Base-by-base conservation (phyloP, 2,113 vertebrate species). In the Uropsilus gracilis region DNA sequence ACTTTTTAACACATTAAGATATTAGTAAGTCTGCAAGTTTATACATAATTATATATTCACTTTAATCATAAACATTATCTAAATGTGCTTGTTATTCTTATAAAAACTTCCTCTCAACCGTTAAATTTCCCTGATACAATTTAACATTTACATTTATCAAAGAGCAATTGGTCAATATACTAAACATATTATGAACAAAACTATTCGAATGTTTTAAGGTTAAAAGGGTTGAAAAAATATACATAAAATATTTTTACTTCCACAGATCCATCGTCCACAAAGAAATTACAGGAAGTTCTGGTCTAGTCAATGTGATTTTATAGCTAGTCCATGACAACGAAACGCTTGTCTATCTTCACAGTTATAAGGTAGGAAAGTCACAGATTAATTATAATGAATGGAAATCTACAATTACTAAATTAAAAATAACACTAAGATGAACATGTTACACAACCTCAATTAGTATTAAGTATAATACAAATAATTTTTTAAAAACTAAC, bases 91-190 rank as follows among this genome's bases (percentile, higher is more conserved):
- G n/a, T n/a, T 37, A 95, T 80, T 14, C 90, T 95, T 96, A 95
- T 55, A 96, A 92, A 97, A 97, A 83, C 10, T 50, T 93, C 68
- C 63, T 46, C 50, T 95, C 89, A 73, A 94, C 73, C 93, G 91
- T 91, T 72, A 96, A 83, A 8, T 91, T 92, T 89, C 95, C 55
- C n/a, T 86, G 39, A 92, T 91, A 96, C 18, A 90, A 95, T 17
- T 97, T 82, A 96, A 91, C 77, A 96, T 72, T 95, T 81, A 85
- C n/a, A 97, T 76, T 97, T 91, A 97, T 76, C 39, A 89, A 96
- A 37, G 53, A 72, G 34, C 20, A 71, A 71, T 26, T 71, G 14
- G 22, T 85, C 91, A 91, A 90, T 32, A 80, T 81, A 86, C 12
- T 93, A 85, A 95, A 61, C 50, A 95, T 93, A 94, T 95, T 94